Conservation (phyloP, 2,113 vertebrate species). For the Cariama cristata region DNA sequence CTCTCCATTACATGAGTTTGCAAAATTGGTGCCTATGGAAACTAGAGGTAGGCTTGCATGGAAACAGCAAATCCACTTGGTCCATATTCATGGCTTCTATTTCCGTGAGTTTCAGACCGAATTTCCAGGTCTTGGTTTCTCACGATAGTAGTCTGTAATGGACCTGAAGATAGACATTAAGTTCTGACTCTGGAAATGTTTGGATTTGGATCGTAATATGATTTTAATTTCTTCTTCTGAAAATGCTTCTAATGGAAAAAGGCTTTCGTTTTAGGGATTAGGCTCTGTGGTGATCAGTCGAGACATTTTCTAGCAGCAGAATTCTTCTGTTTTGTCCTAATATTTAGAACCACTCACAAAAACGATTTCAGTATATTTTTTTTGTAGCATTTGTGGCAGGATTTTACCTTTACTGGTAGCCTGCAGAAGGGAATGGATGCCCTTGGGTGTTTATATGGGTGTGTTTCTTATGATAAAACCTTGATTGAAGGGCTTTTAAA, state of each 20-base stretch:
- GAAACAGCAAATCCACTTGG: not conserved
- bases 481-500: not conserved
- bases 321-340: not conserved
- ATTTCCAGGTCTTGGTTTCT: not conserved
- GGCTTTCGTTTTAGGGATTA: not conserved
- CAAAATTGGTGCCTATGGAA: not conserved
- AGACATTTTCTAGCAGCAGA: not conserved
- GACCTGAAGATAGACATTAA: not conserved
- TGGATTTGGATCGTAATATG: not conserved
- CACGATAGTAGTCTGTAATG: fast-evolving
- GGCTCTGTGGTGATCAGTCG: not conserved
- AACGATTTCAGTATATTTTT: not conserved
- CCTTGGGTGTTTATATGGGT: not conserved
- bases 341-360: not conserved
- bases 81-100: not conserved
- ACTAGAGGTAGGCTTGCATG: not conserved
- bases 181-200: not conserved
- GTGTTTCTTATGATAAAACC: not conserved
- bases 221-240: not conserved
- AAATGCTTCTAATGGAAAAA: not conserved
- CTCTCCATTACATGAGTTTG: not conserved
- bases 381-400: not conserved
- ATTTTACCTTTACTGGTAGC: not conserved
- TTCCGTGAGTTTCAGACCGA: not conserved
- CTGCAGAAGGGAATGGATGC: not conserved